phyloP scores from a whole-genome alignment of 53 echinoderm and acorn worm species.

The Patiria pectinifera region DNA sequence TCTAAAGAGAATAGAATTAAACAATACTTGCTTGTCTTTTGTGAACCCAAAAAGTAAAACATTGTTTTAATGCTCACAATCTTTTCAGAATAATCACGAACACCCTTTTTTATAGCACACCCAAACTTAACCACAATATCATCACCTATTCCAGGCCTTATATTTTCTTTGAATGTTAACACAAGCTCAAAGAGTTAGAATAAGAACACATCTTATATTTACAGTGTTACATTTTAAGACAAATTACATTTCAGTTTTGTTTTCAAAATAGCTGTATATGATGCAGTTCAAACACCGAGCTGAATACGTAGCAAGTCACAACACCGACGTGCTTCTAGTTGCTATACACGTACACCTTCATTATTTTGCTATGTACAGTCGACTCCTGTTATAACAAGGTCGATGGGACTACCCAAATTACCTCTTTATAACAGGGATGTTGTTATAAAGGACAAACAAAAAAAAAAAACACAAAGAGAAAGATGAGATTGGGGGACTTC shows the following conservation, averaged over 20 bases:
- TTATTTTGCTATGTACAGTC: no score
- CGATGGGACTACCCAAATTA: no score
- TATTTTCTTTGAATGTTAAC: neutral
- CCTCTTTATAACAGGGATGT: no score
- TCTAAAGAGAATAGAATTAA: no score
- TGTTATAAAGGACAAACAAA: no score
- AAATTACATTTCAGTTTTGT: conserved; percentile 49
- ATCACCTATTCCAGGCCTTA: neutral
- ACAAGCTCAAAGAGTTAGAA: neutral
- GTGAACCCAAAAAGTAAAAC: no score
- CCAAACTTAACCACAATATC: neutral
- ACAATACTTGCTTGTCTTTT: no score
- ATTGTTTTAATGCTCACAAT: no score
- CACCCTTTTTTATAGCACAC: neutral
- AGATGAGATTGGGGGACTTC: no score
- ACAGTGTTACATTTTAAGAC: neutral
- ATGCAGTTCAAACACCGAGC: conserved; percentile 10
- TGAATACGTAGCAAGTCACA: conserved; percentile 6
- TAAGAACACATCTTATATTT: neutral
- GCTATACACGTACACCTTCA: neutral
- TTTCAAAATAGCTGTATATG: neutral
- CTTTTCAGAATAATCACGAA: neutral
- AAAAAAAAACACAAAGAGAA: no score
- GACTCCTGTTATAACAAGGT: no score
- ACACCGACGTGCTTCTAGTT: neutral